Evolutionary conservation across 1,140 invertebrate genomes (phyloP).

Genomic region (Bombus pascuorum): DNA sequence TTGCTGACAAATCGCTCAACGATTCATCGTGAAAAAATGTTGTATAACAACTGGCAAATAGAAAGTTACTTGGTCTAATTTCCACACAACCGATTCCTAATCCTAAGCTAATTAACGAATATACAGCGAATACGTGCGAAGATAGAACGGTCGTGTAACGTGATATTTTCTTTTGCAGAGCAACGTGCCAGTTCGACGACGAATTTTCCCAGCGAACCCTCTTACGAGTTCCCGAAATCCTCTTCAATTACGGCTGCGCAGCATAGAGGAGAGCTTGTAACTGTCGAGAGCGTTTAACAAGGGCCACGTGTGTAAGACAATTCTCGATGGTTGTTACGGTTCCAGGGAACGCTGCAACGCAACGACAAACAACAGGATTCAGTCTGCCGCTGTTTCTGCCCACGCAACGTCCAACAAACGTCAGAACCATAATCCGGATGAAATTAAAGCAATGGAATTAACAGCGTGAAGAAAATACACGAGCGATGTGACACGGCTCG

Average conservation of each 20-base stretch:
- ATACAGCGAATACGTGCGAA: too few relatives aligned
- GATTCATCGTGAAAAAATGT: neutral
- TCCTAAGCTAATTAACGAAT: neutral
- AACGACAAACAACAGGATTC: conserved; percentile 61
- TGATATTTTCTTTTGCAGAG: neutral
- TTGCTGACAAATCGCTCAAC: neutral
- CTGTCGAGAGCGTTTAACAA: conserved; percentile 51
- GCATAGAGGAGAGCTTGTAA: conserved; percentile 16
- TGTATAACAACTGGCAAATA: neutral
- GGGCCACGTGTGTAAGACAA: conserved; percentile 54
- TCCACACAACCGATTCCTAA: neutral
- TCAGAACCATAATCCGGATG: conserved; percentile 40
- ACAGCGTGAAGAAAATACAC: conserved; percentile 22
- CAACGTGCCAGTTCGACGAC: neutral
- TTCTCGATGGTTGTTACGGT: conserved; percentile 42
- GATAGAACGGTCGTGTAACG: neutral
- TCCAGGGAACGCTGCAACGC: conserved; percentile 9
- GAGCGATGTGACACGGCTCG: neutral
- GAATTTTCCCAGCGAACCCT: conserved; percentile 8
- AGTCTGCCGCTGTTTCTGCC: conserved; percentile 53
- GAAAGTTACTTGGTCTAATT: neutral
- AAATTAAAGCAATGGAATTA: conserved; percentile 55
- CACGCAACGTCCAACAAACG: conserved; percentile 42
- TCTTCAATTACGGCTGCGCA: conserved; percentile 30
- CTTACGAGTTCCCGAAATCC: conserved; percentile 23